phyloP scores from a whole-genome alignment of 2,888 invertebrate genomes.

The Panzeria rudis region DNA sequence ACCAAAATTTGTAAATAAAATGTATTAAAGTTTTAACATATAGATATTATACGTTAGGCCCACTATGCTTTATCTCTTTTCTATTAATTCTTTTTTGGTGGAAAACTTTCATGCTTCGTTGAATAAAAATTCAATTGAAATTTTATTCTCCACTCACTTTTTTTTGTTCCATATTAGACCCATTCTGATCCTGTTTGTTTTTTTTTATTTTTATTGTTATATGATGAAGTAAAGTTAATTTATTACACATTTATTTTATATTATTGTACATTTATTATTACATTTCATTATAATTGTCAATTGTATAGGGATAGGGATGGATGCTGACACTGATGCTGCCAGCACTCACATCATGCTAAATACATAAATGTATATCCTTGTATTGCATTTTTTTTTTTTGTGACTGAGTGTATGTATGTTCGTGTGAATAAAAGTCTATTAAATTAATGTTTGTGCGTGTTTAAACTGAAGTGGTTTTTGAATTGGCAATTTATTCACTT shows the following conservation, averaged over 20 bases:
- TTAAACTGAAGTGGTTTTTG: constrained; percentile 67
- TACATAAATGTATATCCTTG: constrained; percentile 20
- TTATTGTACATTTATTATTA: constrained; percentile 64
- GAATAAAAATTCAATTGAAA: constrained; percentile 82
- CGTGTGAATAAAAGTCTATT: constrained; percentile 52
- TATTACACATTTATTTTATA: constrained; percentile 72
- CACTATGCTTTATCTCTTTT: constrained; percentile 41
- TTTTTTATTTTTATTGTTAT: constrained; percentile 63
- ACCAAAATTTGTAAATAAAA: no score
- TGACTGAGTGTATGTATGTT: constrained; percentile 6
- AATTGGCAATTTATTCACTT: constrained; percentile 67
- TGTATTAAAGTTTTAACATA: no score
- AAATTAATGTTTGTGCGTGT: constrained; percentile 63
- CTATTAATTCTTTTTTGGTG: constrained; percentile 49
- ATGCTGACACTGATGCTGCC: constrained; percentile 39
- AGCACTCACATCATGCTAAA: neutral
- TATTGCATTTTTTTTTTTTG: neutral
- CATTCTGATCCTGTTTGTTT: constrained; percentile 34
- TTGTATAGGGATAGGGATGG: constrained; percentile 49
- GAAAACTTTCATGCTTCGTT: constrained; percentile 82
- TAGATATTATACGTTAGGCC: neutral
- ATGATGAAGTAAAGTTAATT: constrained; percentile 72
- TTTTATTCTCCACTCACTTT: constrained; percentile 76
- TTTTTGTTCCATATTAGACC: neutral
- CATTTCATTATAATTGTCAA: constrained; percentile 49